These are phyloP conservation scores for Apostichopus californicus DNA, from an alignment of 35 echinoderm and acorn worm genomes.

Conservation along the genomic window DNA sequence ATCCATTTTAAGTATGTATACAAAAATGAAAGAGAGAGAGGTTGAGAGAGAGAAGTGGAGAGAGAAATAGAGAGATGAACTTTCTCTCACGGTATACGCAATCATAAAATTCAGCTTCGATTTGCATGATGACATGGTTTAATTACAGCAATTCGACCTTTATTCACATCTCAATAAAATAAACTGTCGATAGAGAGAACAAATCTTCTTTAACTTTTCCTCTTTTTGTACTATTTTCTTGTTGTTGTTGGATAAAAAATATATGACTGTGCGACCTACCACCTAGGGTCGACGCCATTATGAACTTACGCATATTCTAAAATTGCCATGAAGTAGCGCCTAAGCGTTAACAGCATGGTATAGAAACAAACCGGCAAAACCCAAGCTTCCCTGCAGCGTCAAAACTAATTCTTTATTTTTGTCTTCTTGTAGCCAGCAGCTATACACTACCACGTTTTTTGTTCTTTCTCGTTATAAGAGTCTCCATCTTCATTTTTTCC, in stretches of 20 bases:
- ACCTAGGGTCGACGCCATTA: background rate
- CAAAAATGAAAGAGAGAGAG: too few relatives aligned
- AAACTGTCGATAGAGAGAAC: too few relatives aligned
- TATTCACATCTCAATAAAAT: too few relatives aligned
- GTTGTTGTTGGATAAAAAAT: background rate
- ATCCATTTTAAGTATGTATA: too few relatives aligned
- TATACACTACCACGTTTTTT: background rate
- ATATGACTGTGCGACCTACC: background rate
- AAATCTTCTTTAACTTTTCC: too few relatives aligned
- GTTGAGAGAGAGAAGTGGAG: too few relatives aligned
- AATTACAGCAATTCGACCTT: too few relatives aligned
- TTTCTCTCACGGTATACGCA: too few relatives aligned
- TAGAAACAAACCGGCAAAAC: background rate
- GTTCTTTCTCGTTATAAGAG: background rate
- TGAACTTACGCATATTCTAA: background rate
- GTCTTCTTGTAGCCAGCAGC: background rate
- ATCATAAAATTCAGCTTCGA: too few relatives aligned
- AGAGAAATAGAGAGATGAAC: too few relatives aligned
- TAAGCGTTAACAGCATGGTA: background rate
- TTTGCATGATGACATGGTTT: too few relatives aligned
- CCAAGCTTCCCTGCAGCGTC: background rate
- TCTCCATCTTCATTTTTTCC: background rate
- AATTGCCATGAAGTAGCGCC: background rate
- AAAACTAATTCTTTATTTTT: background rate
- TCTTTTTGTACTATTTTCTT: background rate